phyloP scores from a whole-genome alignment of 2,888 invertebrate genomes.

The Synergus umbraculus region DNA sequence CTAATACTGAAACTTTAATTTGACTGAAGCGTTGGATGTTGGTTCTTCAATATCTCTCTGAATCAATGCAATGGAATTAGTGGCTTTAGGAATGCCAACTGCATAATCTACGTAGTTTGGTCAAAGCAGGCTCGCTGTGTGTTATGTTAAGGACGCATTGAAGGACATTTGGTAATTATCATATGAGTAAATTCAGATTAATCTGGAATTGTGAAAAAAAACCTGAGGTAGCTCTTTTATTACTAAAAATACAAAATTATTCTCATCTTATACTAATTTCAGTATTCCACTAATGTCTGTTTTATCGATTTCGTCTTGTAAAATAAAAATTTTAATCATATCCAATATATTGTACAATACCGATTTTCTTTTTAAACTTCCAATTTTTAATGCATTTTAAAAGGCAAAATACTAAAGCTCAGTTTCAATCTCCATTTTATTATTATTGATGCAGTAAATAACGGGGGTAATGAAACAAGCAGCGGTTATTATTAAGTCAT shows the following conservation, averaged over 20 bases:
- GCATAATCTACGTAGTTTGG: constrained; percentile 16
- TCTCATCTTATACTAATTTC: background rate
- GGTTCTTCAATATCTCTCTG: background rate
- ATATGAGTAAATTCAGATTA: too few species aligned
- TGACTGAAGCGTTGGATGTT: background rate
- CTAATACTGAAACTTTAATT: background rate
- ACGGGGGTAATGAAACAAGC: constrained; percentile 14
- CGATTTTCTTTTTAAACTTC: background rate
- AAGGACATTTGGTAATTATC: too few species aligned
- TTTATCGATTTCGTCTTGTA: too few species aligned
- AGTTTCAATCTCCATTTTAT: background rate
- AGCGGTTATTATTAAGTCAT: constrained; percentile 19
- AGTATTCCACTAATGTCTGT: too few species aligned
- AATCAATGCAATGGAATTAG: background rate
- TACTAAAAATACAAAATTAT: background rate
- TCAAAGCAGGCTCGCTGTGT: constrained; percentile 27
- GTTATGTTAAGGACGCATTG: constrained; percentile 13
- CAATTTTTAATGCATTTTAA: background rate
- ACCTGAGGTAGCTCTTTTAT: background rate
- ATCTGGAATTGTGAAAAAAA: too few species aligned
- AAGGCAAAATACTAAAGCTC: background rate
- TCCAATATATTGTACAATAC: background rate
- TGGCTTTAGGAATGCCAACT: constrained; percentile 16
- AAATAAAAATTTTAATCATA: too few species aligned
- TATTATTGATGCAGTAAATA: background rate